Percentiles rank a stretch among this genome's conserved stretches.
Evolutionary conservation across 2,888 invertebrate species (phyloP).

Genomic region (Romanomermis culicivorax): DNA sequence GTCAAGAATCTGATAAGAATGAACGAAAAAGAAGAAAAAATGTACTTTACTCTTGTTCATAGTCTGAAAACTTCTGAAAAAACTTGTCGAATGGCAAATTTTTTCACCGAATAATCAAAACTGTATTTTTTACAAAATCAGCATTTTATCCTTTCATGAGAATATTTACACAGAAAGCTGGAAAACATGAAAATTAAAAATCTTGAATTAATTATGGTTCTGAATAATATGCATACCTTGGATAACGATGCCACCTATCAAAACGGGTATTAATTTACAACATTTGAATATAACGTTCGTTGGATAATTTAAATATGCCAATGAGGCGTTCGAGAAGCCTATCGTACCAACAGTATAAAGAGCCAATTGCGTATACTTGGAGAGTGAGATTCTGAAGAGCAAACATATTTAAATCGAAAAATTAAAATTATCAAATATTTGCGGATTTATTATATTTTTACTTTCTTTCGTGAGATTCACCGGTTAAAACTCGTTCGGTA

Average conservation of each 20-base stretch:
- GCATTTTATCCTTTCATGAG: no score
- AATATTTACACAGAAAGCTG: no score
- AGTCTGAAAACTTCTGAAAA: no score
- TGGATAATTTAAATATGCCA: slow-evolving; percentile 84
- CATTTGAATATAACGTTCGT: slow-evolving; percentile 91
- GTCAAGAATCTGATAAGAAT: no score
- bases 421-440: slow-evolving; percentile 9
- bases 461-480: slow-evolving; percentile 37
- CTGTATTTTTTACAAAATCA: not conserved
- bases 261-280: slow-evolving; percentile 83
- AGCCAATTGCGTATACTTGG: slow-evolving; percentile 57
- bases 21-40: no score
- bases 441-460: slow-evolving; percentile 19
- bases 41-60: no score
- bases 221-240: slow-evolving; percentile 42
- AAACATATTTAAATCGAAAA: slow-evolving; percentile 10
- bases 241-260: slow-evolving; percentile 76
- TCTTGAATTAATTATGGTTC: no score
- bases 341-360: slow-evolving; percentile 75
- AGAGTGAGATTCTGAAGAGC: slow-evolving; percentile 53
- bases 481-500: slow-evolving; percentile 45
- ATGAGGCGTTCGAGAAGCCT: slow-evolving; percentile 78
- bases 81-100: no score
- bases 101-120: not conserved
- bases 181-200: no score